phyloP scores from a whole-genome alignment of 2,888 invertebrate species.

The Ornithoptera alexandrae region DNA sequence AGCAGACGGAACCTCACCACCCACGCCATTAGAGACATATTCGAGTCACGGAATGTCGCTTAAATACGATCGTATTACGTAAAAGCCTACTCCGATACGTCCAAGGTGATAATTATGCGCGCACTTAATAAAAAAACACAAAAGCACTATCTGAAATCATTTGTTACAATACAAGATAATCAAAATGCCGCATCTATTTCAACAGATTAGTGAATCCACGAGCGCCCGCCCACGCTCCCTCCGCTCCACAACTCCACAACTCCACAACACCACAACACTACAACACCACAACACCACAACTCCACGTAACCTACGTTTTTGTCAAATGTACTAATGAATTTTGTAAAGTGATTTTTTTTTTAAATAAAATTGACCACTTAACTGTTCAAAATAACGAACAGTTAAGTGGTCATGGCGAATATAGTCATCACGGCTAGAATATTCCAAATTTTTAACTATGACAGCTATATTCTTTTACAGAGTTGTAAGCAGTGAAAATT shows the following conservation, averaged over 20 bases:
- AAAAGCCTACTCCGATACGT: slow-evolving; percentile 22
- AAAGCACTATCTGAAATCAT: slow-evolving; percentile 28
- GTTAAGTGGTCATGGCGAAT: not conserved
- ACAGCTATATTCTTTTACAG: no score
- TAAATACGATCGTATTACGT: slow-evolving; percentile 23
- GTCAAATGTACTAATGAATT: not conserved
- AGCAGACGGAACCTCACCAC: slow-evolving; percentile 23
- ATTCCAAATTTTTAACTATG: no score
- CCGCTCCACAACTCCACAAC: no score
- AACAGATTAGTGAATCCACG: slow-evolving; percentile 25
- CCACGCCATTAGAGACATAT: slow-evolving; percentile 23
- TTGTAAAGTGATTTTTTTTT: no score
- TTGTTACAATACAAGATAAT: slow-evolving; percentile 27
- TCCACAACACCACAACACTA: no score
- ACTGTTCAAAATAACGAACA: not conserved
- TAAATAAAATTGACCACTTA: not conserved
- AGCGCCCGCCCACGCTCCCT: slow-evolving; percentile 28
- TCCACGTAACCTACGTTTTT: not conserved
- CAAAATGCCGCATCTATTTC: slow-evolving; percentile 29
- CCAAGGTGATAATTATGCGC: slow-evolving; percentile 27
- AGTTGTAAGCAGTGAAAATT: no score
- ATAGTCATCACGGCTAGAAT: not conserved
- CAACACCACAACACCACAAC: not conserved
- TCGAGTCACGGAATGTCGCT: slow-evolving; percentile 29
- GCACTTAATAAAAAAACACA: slow-evolving; percentile 24